A percentile compares a stretch with the other conserved stretches of the same genome.
These are phyloP conservation scores for Scatophagus argus DNA, from an alignment of 2,113 vertebrate genomes.

Conservation along the genomic window DNA sequence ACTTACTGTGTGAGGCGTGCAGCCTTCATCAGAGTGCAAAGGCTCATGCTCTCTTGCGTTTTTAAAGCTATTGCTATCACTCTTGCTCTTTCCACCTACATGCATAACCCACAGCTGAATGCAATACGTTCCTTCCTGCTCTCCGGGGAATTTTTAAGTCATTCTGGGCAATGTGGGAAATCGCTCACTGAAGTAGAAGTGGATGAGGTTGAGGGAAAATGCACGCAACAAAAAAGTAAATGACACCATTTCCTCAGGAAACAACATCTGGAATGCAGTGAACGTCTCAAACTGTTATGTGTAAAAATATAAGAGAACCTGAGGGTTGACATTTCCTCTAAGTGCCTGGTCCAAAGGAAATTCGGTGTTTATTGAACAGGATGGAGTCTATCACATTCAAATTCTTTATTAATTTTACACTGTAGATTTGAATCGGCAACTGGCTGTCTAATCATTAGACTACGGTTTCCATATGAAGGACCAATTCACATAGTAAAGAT, in stretches of 20 bases:
- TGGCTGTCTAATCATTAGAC: conserved; percentile 1
- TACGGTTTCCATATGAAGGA: not conserved
- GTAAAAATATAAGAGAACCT: conserved; percentile 1
- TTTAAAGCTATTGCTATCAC: conserved; percentile 50
- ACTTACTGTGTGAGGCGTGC: conserved; percentile 15
- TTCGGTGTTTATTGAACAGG: not conserved
- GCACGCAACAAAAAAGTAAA: conserved; percentile 36
- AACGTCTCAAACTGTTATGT: conserved; percentile 7
- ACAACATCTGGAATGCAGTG: conserved; percentile 13
- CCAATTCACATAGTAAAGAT: not conserved
- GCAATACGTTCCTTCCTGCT: conserved; percentile 34
- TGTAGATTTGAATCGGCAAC: conserved; percentile 10
- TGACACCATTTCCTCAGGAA: conserved; percentile 48
- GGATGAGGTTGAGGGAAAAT: conserved; percentile 43
- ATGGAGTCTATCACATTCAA: not conserved
- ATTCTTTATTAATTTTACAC: conserved; percentile 4
- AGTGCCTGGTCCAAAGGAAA: not conserved
- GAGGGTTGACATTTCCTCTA: conserved; percentile 5
- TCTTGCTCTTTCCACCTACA: conserved; percentile 50
- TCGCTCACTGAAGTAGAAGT: conserved; percentile 53
- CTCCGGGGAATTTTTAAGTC: conserved; percentile 42
- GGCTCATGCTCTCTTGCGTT: conserved; percentile 24
- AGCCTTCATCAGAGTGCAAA: conserved; percentile 30
- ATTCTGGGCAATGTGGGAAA: conserved; percentile 58
- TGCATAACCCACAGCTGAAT: conserved; percentile 55